Conservation (phyloP, 1,140 invertebrate genomes). For the Drosophila nebulosa region DNA sequence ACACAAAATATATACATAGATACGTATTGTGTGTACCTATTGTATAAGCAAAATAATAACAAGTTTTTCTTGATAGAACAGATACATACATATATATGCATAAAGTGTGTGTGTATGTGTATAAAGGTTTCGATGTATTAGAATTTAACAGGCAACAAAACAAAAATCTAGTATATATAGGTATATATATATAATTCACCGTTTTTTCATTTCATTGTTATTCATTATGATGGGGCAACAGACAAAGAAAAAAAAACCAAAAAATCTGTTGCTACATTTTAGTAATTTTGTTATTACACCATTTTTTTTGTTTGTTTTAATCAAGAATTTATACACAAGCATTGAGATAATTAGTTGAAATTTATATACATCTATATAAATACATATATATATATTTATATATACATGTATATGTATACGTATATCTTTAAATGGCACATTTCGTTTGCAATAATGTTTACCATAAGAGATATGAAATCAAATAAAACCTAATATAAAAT, state of each 20-base stretch:
- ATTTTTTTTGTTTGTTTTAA: not conserved
- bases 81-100: slow-evolving; percentile 22
- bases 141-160: not conserved
- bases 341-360: slow-evolving; percentile 18
- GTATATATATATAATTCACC: slow-evolving; percentile 27
- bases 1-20: not conserved
- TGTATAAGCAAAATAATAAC: not conserved
- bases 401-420: slow-evolving; percentile 1
- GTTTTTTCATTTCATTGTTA: slow-evolving; percentile 33
- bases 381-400: not conserved
- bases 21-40: not conserved
- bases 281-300: not conserved
- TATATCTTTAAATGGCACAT: slow-evolving; percentile 5
- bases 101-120: slow-evolving; percentile 22
- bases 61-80: not conserved
- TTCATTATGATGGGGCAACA: not conserved
- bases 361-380: slow-evolving; percentile 5
- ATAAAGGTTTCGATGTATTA: slow-evolving; percentile 31
- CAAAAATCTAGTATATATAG: slow-evolving; percentile 9
- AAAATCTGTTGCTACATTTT: not conserved
- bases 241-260: not conserved
- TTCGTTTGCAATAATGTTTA: slow-evolving; percentile 33
- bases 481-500: slow-evolving; percentile 22
- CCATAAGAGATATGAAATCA: slow-evolving; percentile 41
- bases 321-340: not conserved